Percentiles rank a stretch among this genome's conserved stretches.
Conservation (phyloP, 1,140 invertebrate genomes). For the Drosophila mojavensis region DNA sequence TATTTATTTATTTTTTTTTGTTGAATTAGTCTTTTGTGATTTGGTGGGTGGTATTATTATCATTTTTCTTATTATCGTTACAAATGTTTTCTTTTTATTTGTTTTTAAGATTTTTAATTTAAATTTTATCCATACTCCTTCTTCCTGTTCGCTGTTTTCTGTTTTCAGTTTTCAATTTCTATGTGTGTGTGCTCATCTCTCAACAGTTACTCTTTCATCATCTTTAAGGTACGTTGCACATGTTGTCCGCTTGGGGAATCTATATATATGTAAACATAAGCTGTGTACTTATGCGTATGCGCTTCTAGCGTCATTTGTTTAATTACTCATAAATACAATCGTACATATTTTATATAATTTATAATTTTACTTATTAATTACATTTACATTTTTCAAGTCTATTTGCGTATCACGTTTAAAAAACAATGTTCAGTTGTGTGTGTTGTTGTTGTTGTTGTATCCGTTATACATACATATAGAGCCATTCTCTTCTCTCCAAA, state of each 20-base stretch:
- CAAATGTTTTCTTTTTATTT: not conserved
- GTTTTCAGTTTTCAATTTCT: not conserved
- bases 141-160: conserved; percentile 1
- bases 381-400: conserved; percentile 71
- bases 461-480: conserved; percentile 76
- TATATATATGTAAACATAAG: conserved; percentile 68
- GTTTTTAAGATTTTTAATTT: conserved; percentile 25
- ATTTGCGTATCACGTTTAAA: conserved; percentile 81
- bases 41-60: conserved; percentile 75
- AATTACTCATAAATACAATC: conserved; percentile 76
- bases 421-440: conserved; percentile 81
- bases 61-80: conserved; percentile 31
- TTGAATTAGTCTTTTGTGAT: conserved; percentile 81
- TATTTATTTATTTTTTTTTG: conserved; percentile 29
- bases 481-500: conserved; percentile 34
- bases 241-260: conserved; percentile 66
- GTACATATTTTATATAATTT: conserved; percentile 70
- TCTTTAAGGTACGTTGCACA: conserved; percentile 74
- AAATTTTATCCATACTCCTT: conserved; percentile 5
- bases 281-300: conserved; percentile 74
- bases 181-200: conserved; percentile 33
- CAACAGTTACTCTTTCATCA: conserved; percentile 51
- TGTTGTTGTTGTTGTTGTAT: conserved; percentile 49
- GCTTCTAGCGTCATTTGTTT: conserved; percentile 76
- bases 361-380: conserved; percentile 81